phyloP scores from a whole-genome alignment of 2,888 invertebrate species.

The Coenonympha arcania region DNA sequence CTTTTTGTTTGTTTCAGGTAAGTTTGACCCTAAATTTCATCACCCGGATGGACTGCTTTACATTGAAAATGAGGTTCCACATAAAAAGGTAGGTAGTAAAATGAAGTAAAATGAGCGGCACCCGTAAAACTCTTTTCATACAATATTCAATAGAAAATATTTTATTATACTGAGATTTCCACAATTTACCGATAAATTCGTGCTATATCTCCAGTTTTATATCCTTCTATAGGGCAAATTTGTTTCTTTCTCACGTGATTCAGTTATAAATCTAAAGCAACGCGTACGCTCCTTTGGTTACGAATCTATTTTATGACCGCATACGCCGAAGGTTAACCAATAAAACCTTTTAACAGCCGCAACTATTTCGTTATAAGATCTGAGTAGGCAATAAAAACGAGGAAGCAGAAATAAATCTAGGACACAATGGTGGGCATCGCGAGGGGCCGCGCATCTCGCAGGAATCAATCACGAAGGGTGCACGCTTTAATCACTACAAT shows the following conservation, averaged over 20 bases:
- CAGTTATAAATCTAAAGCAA: slow-evolving; percentile 67
- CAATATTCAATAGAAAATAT: slow-evolving; percentile 73
- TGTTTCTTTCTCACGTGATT: slow-evolving; percentile 69
- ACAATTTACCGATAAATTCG: slow-evolving; percentile 70
- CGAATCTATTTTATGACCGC: slow-evolving; percentile 72
- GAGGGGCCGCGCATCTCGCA: slow-evolving; percentile 34
- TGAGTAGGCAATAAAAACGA: slow-evolving; percentile 71
- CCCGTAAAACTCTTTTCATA: slow-evolving; percentile 69
- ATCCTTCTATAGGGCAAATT: slow-evolving; percentile 65
- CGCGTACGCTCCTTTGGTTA: slow-evolving; percentile 68
- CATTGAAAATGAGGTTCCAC: slow-evolving; percentile 41
- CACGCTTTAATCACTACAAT: slow-evolving; percentile 59
- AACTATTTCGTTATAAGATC: slow-evolving; percentile 74
- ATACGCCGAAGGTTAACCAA: slow-evolving; percentile 72
- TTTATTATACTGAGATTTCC: slow-evolving; percentile 71
- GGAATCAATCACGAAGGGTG: slow-evolving; percentile 60
- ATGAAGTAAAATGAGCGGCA: slow-evolving; percentile 64
- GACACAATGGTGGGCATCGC: slow-evolving; percentile 51
- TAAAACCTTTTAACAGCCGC: slow-evolving; percentile 74
- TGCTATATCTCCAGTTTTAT: slow-evolving; percentile 68
- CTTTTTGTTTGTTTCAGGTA: slow-evolving; percentile 50
- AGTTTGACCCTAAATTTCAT: slow-evolving; percentile 29
- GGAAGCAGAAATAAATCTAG: slow-evolving; percentile 69
- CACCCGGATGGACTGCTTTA: slow-evolving; percentile 18
- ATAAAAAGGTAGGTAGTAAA: slow-evolving; percentile 66